A percentile compares a stretch with the other conserved stretches of the same genome.
phyloP scores from a whole-genome alignment of 2,113 vertebrate species.

The Montifringilla adamsi region DNA sequence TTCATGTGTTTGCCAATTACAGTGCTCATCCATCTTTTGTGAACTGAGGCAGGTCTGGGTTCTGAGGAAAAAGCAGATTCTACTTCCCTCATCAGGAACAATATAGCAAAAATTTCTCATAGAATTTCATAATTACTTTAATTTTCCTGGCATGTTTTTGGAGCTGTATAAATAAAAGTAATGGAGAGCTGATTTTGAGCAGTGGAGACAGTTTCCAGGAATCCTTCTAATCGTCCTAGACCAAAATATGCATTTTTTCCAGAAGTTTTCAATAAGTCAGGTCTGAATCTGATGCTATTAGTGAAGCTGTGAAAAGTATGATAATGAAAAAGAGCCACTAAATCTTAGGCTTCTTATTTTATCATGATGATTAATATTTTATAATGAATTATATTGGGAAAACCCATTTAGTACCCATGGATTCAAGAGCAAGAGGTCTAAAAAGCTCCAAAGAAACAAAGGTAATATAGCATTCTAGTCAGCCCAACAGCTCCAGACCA shows the following conservation, averaged over 20 bases:
- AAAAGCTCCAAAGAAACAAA: neutral
- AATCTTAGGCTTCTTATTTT: neutral
- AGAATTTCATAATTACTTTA: neutral
- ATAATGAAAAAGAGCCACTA: neutral
- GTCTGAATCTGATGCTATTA: neutral
- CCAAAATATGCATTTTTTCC: neutral
- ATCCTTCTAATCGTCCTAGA: neutral
- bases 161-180: neutral
- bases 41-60: neutral
- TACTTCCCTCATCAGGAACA: neutral
- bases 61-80: neutral
- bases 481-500: neutral
- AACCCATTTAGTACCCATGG: neutral
- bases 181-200: neutral
- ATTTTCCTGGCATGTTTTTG: neutral
- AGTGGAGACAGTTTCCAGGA: neutral
- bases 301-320: neutral
- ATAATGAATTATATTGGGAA: neutral
- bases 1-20: neutral
- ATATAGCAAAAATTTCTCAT: neutral
- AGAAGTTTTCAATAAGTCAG: slow-evolving; percentile 4
- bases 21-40: neutral
- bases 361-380: neutral
- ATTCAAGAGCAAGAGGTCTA: neutral
- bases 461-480: neutral